A percentile compares a stretch with the other conserved stretches of the same genome.
These are phyloP conservation scores for Ostrea denselamellosa DNA, from an alignment of 1,140 invertebrate genomes.

Conservation along the genomic window DNA sequence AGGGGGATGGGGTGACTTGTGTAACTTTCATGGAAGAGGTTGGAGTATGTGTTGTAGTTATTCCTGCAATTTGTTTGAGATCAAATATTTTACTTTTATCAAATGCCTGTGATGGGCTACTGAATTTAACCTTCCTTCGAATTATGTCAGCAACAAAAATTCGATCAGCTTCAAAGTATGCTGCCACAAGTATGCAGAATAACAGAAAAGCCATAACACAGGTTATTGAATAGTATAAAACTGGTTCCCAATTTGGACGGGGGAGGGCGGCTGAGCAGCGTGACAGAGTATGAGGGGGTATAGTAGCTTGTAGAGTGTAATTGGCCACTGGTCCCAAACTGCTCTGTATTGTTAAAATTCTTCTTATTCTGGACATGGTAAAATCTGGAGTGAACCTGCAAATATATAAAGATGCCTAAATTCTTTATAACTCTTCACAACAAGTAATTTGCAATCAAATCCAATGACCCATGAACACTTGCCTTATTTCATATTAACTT, in stretches of 20 bases:
- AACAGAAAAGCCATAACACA: constrained; percentile 84
- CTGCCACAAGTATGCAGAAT: constrained; percentile 84
- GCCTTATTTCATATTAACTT: too few relatives aligned
- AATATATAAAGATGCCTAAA: too few relatives aligned
- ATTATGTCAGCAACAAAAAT: constrained; percentile 81
- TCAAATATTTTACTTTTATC: constrained; percentile 77
- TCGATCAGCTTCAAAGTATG: constrained; percentile 87
- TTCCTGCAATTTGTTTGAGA: constrained; percentile 72
- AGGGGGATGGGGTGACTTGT: constrained; percentile 40
- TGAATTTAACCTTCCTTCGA: constrained; percentile 68
- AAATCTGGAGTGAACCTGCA: constrained; percentile 93
- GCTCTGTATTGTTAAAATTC: constrained; percentile 82
- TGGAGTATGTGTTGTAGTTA: constrained; percentile 45
- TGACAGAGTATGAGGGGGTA: constrained; percentile 88
- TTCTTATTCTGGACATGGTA: constrained; percentile 88
- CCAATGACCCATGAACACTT: too few relatives aligned
- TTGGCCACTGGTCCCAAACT: constrained; percentile 82
- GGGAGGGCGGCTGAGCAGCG: constrained; percentile 86
- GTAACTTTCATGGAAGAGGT: background rate
- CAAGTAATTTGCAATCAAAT: too few relatives aligned
- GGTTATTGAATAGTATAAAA: constrained; percentile 86
- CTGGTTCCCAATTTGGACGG: constrained; percentile 89
- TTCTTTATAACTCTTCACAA: too few relatives aligned
- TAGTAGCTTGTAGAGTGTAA: constrained; percentile 88
- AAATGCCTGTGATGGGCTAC: constrained; percentile 67